These are phyloP conservation scores for Bicyclus anynana DNA, from an alignment of 1,140 invertebrate genomes.

Conservation along the genomic window DNA sequence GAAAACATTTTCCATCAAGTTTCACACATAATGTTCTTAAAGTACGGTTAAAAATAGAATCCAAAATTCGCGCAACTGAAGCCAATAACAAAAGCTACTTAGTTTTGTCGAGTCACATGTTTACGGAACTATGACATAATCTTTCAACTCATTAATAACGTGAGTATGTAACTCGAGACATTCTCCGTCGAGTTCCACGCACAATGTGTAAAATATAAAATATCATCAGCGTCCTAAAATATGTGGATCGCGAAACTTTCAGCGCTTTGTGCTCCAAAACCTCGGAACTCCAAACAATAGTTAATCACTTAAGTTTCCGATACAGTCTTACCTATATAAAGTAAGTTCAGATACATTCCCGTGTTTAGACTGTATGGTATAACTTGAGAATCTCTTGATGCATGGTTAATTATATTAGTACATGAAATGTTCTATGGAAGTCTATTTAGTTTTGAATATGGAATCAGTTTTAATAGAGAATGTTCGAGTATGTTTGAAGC, in stretches of 20 bases:
- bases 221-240: slow-evolving; percentile 46
- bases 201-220: slow-evolving; percentile 15
- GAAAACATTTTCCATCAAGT: too few relatives aligned
- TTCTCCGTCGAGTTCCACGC: background rate
- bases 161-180: background rate
- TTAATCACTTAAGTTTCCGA: slow-evolving; percentile 59
- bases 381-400: slow-evolving; percentile 6
- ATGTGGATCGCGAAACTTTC: slow-evolving; percentile 44
- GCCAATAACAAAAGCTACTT: too few relatives aligned
- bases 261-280: slow-evolving; percentile 32
- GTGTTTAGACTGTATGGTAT: slow-evolving; percentile 1
- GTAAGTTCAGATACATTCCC: slow-evolving; percentile 5
- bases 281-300: slow-evolving; percentile 38
- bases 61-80: too few relatives aligned
- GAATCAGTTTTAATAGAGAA: background rate
- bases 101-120: too few relatives aligned
- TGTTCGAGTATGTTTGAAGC: background rate
- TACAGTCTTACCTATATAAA: slow-evolving; percentile 35
- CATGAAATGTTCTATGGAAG: background rate
- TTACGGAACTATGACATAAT: too few relatives aligned
- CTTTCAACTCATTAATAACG: background rate
- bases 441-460: background rate
- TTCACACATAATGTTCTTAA: too few relatives aligned
- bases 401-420: background rate
- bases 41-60: too few relatives aligned